A percentile compares a stretch with the other conserved stretches of the same genome.
These are phyloP conservation scores for Progne subis DNA, from an alignment of 2,113 vertebrate species.

Conservation along the genomic window DNA sequence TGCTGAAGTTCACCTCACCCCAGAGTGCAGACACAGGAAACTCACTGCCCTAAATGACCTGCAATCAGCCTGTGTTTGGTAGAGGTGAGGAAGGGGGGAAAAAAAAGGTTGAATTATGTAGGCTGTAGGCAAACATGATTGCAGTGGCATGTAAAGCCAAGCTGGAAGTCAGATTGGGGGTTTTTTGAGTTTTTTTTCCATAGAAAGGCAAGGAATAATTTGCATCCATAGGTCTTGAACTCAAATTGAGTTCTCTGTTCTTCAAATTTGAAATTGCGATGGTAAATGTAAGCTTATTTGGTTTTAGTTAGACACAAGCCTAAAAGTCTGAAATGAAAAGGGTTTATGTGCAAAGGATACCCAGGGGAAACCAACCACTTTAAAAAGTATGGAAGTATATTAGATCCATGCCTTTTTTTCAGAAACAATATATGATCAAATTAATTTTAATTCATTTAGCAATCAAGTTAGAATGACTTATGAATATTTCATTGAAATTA, in stretches of 20 bases:
- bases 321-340: background rate
- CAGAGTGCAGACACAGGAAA: background rate
- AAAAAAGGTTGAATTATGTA: accelerated
- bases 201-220: background rate
- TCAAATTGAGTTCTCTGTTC: background rate
- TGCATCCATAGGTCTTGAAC: background rate
- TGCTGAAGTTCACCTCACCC: background rate
- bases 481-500: background rate
- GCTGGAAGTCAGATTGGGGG: background rate
- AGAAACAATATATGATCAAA: background rate
- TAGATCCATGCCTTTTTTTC: background rate
- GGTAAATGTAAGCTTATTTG: background rate
- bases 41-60: background rate
- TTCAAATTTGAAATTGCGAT: background rate
- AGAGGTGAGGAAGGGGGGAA: background rate
- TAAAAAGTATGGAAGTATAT: background rate
- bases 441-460: background rate
- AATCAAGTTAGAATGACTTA: background rate
- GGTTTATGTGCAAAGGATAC: background rate
- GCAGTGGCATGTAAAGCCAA: background rate
- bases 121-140: background rate
- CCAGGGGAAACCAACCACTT: background rate
- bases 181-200: background rate
- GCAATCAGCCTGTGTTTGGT: background rate
- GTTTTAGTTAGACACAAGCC: background rate